Evolutionary conservation across 2,113 vertebrate species (phyloP).

Genomic region (Phalacrocorax aristotelis): DNA sequence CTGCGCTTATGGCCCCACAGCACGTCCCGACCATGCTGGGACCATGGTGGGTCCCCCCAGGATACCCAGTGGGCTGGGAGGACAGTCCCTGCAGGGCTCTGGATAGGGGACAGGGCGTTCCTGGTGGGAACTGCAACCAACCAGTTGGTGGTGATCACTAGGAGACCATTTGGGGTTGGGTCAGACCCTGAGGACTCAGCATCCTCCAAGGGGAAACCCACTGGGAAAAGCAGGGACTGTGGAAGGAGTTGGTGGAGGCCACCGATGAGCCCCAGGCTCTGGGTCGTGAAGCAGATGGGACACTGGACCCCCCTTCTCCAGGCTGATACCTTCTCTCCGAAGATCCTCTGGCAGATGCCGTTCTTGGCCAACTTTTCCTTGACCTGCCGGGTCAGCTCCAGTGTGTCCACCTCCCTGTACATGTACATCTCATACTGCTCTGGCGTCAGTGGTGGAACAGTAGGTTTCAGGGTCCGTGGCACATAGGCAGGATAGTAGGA

Average conservation of each 20-base stretch:
- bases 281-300: rapidly evolving
- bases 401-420: constrained; percentile 97
- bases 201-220: neutral
- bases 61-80: neutral
- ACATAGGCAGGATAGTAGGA: constrained; percentile 90
- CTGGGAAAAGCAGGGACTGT: neutral
- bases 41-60: too few species aligned
- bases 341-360: constrained; percentile 98
- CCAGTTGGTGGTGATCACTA: neutral
- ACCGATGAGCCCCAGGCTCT: neutral
- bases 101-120: neutral
- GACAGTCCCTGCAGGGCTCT: neutral
- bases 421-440: constrained; percentile 99
- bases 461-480: constrained; percentile 91
- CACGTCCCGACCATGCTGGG: neutral
- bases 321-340: constrained; percentile 93
- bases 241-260: neutral
- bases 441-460: constrained; percentile 91
- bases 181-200: neutral
- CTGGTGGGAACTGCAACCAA: neutral
- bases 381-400: constrained; percentile 95
- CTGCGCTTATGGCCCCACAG: rapidly evolving
- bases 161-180: neutral
- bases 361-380: constrained; percentile 99
- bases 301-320: neutral